These are phyloP conservation scores for Thalassoma bifasciatum DNA, from an alignment of 2,113 vertebrate species.

Conservation along the genomic window DNA sequence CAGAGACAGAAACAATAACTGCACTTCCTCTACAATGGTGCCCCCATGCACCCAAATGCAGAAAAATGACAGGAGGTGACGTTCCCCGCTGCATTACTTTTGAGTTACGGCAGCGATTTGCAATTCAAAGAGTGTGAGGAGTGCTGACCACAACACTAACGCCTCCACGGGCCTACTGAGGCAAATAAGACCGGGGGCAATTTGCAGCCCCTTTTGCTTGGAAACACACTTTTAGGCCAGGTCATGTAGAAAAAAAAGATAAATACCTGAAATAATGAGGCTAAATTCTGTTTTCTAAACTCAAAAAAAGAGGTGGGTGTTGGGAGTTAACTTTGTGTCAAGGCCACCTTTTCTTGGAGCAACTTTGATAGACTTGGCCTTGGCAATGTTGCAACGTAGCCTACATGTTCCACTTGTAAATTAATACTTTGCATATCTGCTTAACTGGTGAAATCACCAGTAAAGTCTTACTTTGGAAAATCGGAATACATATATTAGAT, in stretches of 20 bases:
- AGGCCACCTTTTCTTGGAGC: conserved; percentile 67
- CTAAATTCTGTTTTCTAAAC: conserved; percentile 74
- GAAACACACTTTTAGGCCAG: conserved; percentile 79
- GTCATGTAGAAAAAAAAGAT: conserved; percentile 82
- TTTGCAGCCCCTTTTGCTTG: conserved; percentile 75
- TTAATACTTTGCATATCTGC: conserved; percentile 77
- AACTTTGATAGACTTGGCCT: conserved; percentile 67
- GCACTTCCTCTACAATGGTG: conserved; percentile 76
- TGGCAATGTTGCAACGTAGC: conserved; percentile 69
- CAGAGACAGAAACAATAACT: conserved; percentile 85
- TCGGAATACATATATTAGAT: conserved; percentile 37
- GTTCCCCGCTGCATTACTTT: conserved; percentile 92
- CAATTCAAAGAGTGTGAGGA: conserved; percentile 94
- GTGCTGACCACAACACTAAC: conserved; percentile 89
- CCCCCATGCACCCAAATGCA: conserved; percentile 83
- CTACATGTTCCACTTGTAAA: conserved; percentile 63
- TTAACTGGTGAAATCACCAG: conserved; percentile 65
- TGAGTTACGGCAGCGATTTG: conserved; percentile 95
- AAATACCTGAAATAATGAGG: conserved; percentile 81
- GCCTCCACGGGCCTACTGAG: conserved; percentile 80
- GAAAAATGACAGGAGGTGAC: conserved; percentile 85
- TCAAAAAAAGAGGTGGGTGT: conserved; percentile 67
- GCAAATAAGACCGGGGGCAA: conserved; percentile 83
- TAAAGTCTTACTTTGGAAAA: conserved; percentile 48
- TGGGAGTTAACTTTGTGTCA: conserved; percentile 70